Evolutionary conservation across 2,797 vertebrate genomes (phyloP), one percentile per base, ranked within the genome.

Genomic region (Gastrophryne carolinensis): DNA sequence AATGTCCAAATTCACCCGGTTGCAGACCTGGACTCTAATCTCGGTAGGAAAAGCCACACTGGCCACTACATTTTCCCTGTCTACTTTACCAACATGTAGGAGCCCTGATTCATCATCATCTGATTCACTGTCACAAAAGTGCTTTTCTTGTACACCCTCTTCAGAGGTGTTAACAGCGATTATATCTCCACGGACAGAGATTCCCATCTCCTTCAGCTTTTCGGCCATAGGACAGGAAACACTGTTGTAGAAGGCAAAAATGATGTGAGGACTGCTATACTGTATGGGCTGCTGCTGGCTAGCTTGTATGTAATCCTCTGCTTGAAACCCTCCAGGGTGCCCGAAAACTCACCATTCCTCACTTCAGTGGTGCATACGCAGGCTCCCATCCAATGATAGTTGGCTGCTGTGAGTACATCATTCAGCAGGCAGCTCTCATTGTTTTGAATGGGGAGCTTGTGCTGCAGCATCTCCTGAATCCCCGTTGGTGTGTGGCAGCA

Each of bases 231-330:
- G 95, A 67, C 89, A 89, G 66, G 97, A 98, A 47, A 99, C 92
- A 0, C 96, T 92, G 17, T 96, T 98, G 83, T 97, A 98, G 88
- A 99, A 99, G 0, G 96, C 96, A 21, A 99, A 99, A 67, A 98
- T 88, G 8, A 98, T 86, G 56, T 92, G 93, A 0, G 97, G 97
- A 67, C 91, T 92, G 73, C 87, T 91, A 80, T 97, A 98, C 69
- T 96, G 93, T 65, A 99, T 92, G 0, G 93, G 94, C 72, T 97
- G 96, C 85, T 98, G 96, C 15, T 5, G 72, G 80, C 95, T 97
- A 1, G 96, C 96, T 79, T 86, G 88, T 49, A 98, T 86, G 80
- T 96, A 99, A 82, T 96, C 95, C 81, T 93, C 90, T 0, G 96
- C 97, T 84, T 99, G 97, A n/a, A n/a, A n/a, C n/a, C n/a, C n/a